These are phyloP conservation scores for Xiphorhynchus elegans DNA, from an alignment of 2,113 vertebrate genomes.

Conservation along the genomic window DNA sequence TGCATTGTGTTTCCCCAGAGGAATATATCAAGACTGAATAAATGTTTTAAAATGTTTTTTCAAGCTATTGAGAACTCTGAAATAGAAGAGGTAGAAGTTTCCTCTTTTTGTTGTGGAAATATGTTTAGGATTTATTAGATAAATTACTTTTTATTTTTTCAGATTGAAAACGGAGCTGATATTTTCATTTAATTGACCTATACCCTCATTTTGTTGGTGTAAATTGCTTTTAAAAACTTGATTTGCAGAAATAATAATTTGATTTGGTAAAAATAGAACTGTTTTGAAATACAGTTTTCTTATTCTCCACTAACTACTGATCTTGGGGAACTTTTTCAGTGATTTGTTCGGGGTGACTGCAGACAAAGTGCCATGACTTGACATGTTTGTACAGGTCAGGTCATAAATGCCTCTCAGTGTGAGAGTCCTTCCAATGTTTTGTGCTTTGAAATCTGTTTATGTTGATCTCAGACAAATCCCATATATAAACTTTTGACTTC, in stretches of 20 bases:
- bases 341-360: neutral
- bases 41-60: neutral
- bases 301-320: neutral
- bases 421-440: neutral
- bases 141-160: neutral
- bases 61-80: neutral
- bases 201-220: neutral
- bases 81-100: neutral
- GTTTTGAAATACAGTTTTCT: neutral
- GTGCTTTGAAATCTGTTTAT: neutral
- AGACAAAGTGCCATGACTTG: neutral
- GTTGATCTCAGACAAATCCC: neutral
- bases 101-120: neutral
- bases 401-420: neutral
- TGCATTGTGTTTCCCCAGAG: neutral
- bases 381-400: neutral
- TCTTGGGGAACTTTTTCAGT: neutral
- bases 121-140: neutral
- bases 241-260: neutral
- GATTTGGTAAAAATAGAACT: neutral
- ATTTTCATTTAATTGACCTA: neutral
- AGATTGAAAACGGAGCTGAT: neutral
- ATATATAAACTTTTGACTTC: neutral
- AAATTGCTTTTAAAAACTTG: neutral
- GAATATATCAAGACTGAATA: neutral